Base-by-base conservation (phyloP, 2,113 vertebrate species). In the Platichthys stellatus region DNA sequence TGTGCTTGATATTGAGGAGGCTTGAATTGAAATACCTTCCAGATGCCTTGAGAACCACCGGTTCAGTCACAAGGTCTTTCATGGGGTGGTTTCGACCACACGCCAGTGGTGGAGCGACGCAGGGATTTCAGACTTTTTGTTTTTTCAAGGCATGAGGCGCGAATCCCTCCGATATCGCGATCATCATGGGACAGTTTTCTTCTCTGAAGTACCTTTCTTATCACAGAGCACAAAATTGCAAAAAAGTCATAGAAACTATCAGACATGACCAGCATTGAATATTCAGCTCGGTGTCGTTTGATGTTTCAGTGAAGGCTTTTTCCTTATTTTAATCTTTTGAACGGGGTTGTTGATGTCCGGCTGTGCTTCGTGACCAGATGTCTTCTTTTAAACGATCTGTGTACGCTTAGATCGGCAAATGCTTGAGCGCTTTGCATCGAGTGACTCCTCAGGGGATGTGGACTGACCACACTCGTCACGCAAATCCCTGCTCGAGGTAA, bases 81-180 rank as follows among this genome's bases (percentile, higher is more conserved):
- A 85, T 24, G 61, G 65, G 92, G 91, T 93, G 89, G 83, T 88
- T 89, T 88, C 31, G 18, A 81, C 88, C 83, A 81, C 84, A n/a
- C 10, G 31, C 82, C 87, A 79, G 78, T 74, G 79, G 87, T 86
- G 83, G 76, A 86, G 80, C 63, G 84, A 85, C 86, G 62, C 54
- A 17, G 72, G 89, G 86, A 87, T 86, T 86, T 88, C 84, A 80
- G 89, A 89, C 86, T 89, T 21, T 23, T 57, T 54, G 92, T 94
- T 95, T 85, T 82, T 94, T 93, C 92, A 86, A 95, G 93, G 94
- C 89, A 88, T 93, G 93, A 94, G 93, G 81, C 88, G 95, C 92
- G 93, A 94, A 95, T 94, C 94, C 92, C 90, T 91, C 86, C 88
- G 92, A 94, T 93, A 63, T 77, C 82, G 61, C 70, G 63, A 75